A percentile compares a stretch with the other conserved stretches of the same genome.
Conservation (phyloP, 2,888 invertebrate genomes). For the Podotricha telesiphe region DNA sequence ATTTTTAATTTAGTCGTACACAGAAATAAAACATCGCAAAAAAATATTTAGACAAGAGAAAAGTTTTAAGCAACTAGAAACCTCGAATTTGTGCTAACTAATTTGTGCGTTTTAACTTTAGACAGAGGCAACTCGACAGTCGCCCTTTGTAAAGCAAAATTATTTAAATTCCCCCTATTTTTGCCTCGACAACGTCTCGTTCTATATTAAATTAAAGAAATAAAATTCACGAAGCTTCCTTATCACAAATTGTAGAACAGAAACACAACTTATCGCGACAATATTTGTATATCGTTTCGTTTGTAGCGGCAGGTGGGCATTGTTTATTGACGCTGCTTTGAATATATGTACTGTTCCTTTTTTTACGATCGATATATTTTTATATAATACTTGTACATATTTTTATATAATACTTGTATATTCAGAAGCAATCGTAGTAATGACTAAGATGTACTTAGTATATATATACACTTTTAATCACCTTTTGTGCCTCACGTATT, state of each 20-base stretch:
- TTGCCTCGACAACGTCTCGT: slow-evolving; percentile 2
- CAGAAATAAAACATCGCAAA: not conserved
- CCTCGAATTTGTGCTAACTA: not conserved
- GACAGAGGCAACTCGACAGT: not conserved
- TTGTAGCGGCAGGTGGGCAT: slow-evolving; percentile 22
- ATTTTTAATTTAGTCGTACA: not conserved
- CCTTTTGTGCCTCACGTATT: too few relatives aligned
- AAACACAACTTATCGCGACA: slow-evolving; percentile 22
- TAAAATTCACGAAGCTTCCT: slow-evolving; percentile 1
- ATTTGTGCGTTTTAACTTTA: not conserved
- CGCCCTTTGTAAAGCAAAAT: slow-evolving; percentile 18
- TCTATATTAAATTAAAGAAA: slow-evolving; percentile 13
- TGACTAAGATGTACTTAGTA: too few relatives aligned
- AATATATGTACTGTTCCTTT: slow-evolving; percentile 1
- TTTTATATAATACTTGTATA: not conserved
- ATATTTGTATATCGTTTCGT: slow-evolving; percentile 21
- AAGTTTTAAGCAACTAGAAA: not conserved
- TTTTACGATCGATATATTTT: not conserved
- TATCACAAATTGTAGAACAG: slow-evolving; percentile 17
- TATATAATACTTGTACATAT: not conserved
- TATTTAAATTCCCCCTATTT: slow-evolving; percentile 5
- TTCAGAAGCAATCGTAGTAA: not conserved
- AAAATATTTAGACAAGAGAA: not conserved
- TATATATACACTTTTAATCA: too few relatives aligned
- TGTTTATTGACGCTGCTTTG: slow-evolving; percentile 15